These are phyloP conservation scores for Orchesella flavescens DNA, from an alignment of 2,888 invertebrate genomes.

Conservation along the genomic window DNA sequence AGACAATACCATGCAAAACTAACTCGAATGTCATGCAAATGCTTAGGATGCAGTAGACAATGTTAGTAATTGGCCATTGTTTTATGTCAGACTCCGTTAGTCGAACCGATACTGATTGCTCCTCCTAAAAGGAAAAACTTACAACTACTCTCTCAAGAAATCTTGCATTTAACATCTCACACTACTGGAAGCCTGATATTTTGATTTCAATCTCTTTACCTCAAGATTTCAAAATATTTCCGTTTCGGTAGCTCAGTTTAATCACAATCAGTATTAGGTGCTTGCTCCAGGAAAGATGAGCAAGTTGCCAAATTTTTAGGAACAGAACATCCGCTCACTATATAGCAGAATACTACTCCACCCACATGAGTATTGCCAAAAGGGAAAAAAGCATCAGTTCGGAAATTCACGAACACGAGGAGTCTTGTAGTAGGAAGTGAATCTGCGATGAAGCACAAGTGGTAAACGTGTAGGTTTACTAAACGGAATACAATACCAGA, in stretches of 20 bases:
- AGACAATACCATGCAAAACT: too few species aligned
- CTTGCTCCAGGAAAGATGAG: slow-evolving; percentile 61
- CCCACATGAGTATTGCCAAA: slow-evolving; percentile 50
- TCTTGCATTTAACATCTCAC: too few species aligned
- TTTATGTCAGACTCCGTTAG: too few species aligned
- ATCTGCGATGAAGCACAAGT: neutral
- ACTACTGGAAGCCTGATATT: too few species aligned
- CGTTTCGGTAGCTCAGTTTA: slow-evolving; percentile 5
- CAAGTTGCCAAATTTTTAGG: slow-evolving; percentile 50
- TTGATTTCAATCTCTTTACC: too few species aligned
- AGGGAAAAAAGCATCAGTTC: slow-evolving; percentile 22
- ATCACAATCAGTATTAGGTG: slow-evolving; percentile 44
- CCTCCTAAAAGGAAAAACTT: too few species aligned
- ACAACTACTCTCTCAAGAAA: too few species aligned
- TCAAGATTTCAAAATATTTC: slow-evolving; percentile 9
- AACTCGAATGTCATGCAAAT: too few species aligned
- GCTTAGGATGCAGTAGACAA: too few species aligned
- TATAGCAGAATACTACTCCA: slow-evolving; percentile 39
- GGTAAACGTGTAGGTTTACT: neutral
- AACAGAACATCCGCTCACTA: slow-evolving; percentile 25
- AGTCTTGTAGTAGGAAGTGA: slow-evolving; percentile 12
- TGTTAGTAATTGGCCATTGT: too few species aligned
- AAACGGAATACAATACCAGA: slow-evolving; percentile 15
- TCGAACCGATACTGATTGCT: too few species aligned
- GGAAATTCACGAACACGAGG: slow-evolving; percentile 51